Base-by-base conservation (phyloP, 2,113 vertebrate species). In the Tyrannus savana region DNA sequence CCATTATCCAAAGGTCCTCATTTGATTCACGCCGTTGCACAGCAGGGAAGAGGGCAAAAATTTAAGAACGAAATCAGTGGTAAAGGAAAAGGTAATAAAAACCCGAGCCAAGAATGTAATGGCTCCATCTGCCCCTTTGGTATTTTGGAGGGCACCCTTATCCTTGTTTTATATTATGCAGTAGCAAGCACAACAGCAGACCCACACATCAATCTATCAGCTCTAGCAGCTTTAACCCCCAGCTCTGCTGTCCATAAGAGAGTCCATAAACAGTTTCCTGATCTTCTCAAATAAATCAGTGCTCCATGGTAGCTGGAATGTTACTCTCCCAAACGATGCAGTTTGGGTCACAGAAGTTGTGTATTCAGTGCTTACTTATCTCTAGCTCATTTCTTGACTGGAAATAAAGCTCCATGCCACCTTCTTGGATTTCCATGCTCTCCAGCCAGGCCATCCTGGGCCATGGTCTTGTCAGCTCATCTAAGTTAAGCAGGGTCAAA, bases 221-320 rank as follows among this genome's bases (percentile, higher is more conserved):
- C 42, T 76, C 81, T 14, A 74, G 44, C 68, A 84, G 39, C 55
- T 93, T 85, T 31, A 53, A 91, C 47, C 71, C 47, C 46, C 60
- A 84, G 53, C 0, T 92, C 1, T 59, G 73, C 80, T 90, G 83
- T 69, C 88, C 78, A 73, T 94, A 39, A 75, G 33, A 14, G 67
- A 90, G 79, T 60, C 94, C 89, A 93, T 95, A 97, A 97, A 96
- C 76, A 90, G 87, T 53, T 98, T 93, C 96, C 97, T 87, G 94
- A 78, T 93, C 95, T 79, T 94, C 88, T 94, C 87, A 89, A 97
- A 98, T 97, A 97, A 98, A 97, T 97, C 97, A 97, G 15, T 68
- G 96, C 58, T 91, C 83, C 67, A 77, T 59, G 11, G 58, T 47
- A 82, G 93, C 77, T 17, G 47, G 77, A 16, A 93, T 89, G 94